Base-by-base conservation (phyloP, 2,888 invertebrate species). In the Sinopyrophorus schimmeli region DNA sequence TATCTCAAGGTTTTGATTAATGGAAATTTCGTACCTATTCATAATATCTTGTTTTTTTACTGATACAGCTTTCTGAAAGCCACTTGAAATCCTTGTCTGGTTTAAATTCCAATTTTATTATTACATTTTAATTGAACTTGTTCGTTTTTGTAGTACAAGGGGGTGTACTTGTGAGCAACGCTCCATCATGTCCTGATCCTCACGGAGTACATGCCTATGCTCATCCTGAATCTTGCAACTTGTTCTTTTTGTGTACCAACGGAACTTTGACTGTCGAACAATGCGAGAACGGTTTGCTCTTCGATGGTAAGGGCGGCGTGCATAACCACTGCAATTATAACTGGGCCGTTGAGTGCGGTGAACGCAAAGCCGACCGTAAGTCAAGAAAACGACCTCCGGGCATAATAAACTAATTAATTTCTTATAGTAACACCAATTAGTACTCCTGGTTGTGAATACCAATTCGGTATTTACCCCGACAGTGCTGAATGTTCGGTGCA, bases 291-390 rank as follows among this genome's bases (percentile, higher is more conserved):
- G 94, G 94, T 3, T 79, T 95, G 17, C 78, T 94, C 26, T 94
- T 90, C 69, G 92, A 92, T 70, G 93, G 93, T 47, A 90, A 91
- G 67, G 93, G 93, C 1, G 84, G 84, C 11, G 88, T 90, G 0
- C 87, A 93, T 76, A 86, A 93, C 72, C 92, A 93, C 76, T 95
- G 94, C 80, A 92, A 92, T 77, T 94, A 93, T 76, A 79, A 91
- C 76, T 94, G 94, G 94, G 92, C 89, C 6, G 92, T 88, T 2
- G 83, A 92, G 57, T 94, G 93, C 67, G 92, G 87, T 35, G 76
- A 81, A 42, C 83, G 91, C 62, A 86, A 87, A 69, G 84, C 84
- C 64, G 90, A 92, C 65, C 74, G 91, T 92, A 75, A 83, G 87
- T 77, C n/a, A n/a, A n/a, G n/a, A n/a, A n/a, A n/a, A n/a, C n/a